phyloP scores from a whole-genome alignment of 2,888 invertebrate species.

The Chymomyza caudatula region DNA sequence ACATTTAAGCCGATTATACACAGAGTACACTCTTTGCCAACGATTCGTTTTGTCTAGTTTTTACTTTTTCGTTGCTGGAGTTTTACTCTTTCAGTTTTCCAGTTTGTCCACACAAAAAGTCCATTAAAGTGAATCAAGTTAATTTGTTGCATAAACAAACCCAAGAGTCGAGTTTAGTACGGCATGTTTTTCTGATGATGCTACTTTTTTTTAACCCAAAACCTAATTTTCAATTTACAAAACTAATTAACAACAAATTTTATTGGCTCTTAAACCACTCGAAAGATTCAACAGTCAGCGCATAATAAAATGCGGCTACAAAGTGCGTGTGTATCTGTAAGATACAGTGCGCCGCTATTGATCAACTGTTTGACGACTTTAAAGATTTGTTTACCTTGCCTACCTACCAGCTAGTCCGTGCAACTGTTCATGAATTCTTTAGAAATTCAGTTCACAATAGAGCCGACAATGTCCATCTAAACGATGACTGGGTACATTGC shows the following conservation, averaged over 20 bases:
- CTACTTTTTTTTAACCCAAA: constrained; percentile 52
- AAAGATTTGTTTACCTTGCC: constrained; percentile 42
- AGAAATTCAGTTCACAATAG: constrained; percentile 29
- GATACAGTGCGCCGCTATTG: constrained; percentile 52
- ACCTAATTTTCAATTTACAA: constrained; percentile 71
- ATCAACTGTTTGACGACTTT: constrained; percentile 59
- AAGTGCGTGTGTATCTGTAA: background rate
- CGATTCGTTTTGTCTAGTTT: constrained; percentile 66
- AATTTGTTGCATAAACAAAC: constrained; percentile 58
- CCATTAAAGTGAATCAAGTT: constrained; percentile 59
- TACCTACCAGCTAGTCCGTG: constrained; percentile 11
- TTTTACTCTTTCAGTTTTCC: background rate
- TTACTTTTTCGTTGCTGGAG: constrained; percentile 10
- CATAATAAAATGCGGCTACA: constrained; percentile 29
- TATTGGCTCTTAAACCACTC: constrained; percentile 69
- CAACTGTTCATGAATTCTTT: constrained; percentile 27
- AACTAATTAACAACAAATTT: constrained; percentile 69
- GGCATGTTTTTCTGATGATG: constrained; percentile 37
- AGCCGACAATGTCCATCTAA: background rate
- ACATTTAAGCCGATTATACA: constrained; percentile 61
- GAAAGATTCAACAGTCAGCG: constrained; percentile 50
- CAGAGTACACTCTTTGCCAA: constrained; percentile 45
- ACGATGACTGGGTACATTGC: background rate
- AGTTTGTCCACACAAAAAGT: constrained; percentile 40
- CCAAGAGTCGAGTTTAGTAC: constrained; percentile 1